Evolutionary conservation across 2,113 vertebrate genomes (phyloP), one percentile per base, ranked within the genome.

Genomic region (Trogon surrucura): DNA sequence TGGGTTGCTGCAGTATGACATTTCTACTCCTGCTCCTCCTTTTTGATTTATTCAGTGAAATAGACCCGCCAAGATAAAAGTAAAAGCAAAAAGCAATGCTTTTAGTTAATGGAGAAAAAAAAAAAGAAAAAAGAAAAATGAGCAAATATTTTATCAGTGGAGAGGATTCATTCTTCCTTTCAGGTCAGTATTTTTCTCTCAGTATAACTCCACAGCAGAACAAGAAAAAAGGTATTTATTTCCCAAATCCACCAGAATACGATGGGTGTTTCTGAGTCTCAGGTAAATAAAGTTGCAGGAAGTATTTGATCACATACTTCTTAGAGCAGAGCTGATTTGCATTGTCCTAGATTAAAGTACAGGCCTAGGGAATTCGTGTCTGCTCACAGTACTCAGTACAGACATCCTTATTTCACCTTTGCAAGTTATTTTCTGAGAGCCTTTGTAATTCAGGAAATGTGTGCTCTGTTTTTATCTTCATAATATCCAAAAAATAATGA

Each of bases 261-360:
- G 16, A 47, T 41, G 13, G 3, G 4, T 83, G 2, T 53, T 91
- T 82, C 47, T 80, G 36, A 80, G 13, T 67, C 5, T 89, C 56
- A 51, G 13, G 60, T 71, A 78, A 84, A 91, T 54, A 82, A 45
- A 22, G 5, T 12, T 50, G 30, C 45, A 93, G 54, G 54, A 85
- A 86, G 61, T 77, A 72, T 36, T 75, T 64, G 38, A 56, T 93
- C 54, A 57, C 25, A 44, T 54, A 32, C n/a, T 61, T 90, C 21
- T 70, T 51, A 80, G 13, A 93, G n/a, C 11, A 80, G 23, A 88
- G n/a, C n/a, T 90, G 71, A 85, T 88, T 93, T 95, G 16, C 36
- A 29, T 58, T 73, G 58, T 73, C 62, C 62, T 69, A 69, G 23
- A 81, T 79, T 67, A 64, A 87, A 53, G 6, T 50, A 20, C 17